These are phyloP conservation scores for Alosa alosa DNA, from an alignment of 2,113 vertebrate species.

Conservation along the genomic window DNA sequence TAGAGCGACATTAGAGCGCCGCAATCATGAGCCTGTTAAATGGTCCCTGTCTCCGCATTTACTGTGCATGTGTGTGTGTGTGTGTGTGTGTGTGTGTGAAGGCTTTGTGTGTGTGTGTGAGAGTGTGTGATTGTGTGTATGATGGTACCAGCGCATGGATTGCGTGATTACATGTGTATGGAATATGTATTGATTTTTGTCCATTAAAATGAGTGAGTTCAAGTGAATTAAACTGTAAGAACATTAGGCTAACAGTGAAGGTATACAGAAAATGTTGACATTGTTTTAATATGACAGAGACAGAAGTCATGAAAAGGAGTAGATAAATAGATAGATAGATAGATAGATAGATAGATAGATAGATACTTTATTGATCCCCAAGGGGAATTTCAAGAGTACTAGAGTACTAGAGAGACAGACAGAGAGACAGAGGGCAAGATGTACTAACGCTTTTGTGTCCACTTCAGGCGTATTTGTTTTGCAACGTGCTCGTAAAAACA, in stretches of 20 bases:
- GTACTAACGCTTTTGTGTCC: too few species aligned
- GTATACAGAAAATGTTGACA: neutral
- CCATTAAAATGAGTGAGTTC: neutral
- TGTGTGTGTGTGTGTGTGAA: neutral
- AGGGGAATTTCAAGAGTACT: neutral
- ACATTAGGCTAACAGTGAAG: neutral
- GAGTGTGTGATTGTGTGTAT: neutral
- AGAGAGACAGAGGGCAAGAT: too few species aligned
- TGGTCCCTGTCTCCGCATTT: neutral
- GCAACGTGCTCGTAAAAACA: too few species aligned
- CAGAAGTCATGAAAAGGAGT: too few species aligned
- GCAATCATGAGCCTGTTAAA: constrained; percentile 1
- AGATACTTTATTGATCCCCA: too few species aligned
- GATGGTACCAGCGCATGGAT: too few species aligned
- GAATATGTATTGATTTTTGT: neutral
- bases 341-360: too few species aligned
- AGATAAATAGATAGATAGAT: neutral
- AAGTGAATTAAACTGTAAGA: neutral
- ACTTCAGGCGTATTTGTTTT: too few species aligned
- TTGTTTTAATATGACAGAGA: neutral
- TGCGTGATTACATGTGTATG: neutral
- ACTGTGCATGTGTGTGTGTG: neutral
- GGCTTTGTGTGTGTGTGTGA: neutral
- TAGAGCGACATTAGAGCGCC: neutral
- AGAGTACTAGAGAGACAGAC: neutral